Percentiles rank a stretch among this genome's conserved stretches.
These are phyloP conservation scores for Stenotaenia linearis DNA, from an alignment of 2,888 invertebrate genomes.

Conservation along the genomic window DNA sequence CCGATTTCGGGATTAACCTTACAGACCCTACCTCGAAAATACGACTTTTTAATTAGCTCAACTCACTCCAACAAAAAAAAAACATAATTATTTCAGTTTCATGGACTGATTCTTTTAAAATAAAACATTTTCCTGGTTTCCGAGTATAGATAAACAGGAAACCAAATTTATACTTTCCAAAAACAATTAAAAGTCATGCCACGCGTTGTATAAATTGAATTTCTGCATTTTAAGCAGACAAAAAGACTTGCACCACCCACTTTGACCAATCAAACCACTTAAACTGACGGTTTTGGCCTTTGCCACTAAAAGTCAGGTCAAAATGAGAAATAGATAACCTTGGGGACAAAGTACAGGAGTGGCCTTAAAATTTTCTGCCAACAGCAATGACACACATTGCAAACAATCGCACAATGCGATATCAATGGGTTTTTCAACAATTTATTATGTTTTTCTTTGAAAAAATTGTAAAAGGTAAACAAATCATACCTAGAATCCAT, in stretches of 20 bases:
- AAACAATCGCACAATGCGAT: background rate
- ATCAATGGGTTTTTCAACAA: too few relatives aligned
- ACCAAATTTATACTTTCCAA: background rate
- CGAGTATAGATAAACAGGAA: background rate
- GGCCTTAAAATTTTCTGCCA: background rate
- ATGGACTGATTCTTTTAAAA: background rate
- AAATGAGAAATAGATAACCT: background rate
- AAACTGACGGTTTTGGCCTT: background rate
- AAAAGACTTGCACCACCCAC: background rate
- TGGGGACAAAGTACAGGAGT: background rate
- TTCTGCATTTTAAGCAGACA: background rate
- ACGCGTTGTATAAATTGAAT: background rate
- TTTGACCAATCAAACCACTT: too few relatives aligned
- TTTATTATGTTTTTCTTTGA: too few relatives aligned
- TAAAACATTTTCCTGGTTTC: background rate
- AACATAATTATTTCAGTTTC: background rate
- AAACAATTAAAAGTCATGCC: background rate
- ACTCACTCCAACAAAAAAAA: background rate
- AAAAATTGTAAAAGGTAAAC: too few relatives aligned
- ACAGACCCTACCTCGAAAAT: background rate
- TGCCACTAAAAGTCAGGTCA: background rate
- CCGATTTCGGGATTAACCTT: background rate
- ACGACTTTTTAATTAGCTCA: background rate
- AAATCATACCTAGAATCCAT: constrained; percentile 33
- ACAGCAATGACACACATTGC: background rate